These are phyloP conservation scores for Petrolisthes cinctipes DNA, from an alignment of 2,888 invertebrate genomes.

Conservation along the genomic window DNA sequence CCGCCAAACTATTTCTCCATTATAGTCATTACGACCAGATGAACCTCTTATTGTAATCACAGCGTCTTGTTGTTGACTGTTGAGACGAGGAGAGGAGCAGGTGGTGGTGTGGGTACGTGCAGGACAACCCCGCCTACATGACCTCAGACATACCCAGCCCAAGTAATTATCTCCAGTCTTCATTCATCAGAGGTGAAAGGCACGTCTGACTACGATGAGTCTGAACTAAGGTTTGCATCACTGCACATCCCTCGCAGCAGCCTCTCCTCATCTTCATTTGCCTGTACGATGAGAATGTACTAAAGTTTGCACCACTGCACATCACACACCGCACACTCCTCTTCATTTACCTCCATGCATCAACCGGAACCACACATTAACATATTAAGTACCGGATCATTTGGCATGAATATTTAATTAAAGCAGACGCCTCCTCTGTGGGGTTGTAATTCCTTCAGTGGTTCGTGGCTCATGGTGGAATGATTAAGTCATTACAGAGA, in stretches of 20 bases:
- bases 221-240: constrained; percentile 7
- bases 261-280: constrained; percentile 15
- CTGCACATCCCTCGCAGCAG: constrained; percentile 1
- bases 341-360: constrained; percentile 30
- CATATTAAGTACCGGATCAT: constrained; percentile 23
- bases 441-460: background rate
- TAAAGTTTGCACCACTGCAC: constrained; percentile 16
- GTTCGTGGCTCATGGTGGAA: background rate
- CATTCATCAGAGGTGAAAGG: constrained; percentile 36
- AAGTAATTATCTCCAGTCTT: constrained; percentile 32
- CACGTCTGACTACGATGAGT: background rate
- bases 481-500: background rate
- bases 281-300: background rate
- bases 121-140: background rate
- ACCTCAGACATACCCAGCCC: background rate
- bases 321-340: background rate
- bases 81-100: background rate
- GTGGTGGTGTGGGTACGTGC: background rate
- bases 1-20: too few relatives aligned
- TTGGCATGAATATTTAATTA: constrained; percentile 25
- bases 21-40: too few relatives aligned
- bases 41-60: too few relatives aligned
- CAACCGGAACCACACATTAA: constrained; percentile 10
- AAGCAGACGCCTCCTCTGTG: constrained; percentile 2
- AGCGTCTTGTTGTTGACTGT: background rate